Conservation (phyloP, 2,888 invertebrate species). For the Agriopis marginaria region DNA sequence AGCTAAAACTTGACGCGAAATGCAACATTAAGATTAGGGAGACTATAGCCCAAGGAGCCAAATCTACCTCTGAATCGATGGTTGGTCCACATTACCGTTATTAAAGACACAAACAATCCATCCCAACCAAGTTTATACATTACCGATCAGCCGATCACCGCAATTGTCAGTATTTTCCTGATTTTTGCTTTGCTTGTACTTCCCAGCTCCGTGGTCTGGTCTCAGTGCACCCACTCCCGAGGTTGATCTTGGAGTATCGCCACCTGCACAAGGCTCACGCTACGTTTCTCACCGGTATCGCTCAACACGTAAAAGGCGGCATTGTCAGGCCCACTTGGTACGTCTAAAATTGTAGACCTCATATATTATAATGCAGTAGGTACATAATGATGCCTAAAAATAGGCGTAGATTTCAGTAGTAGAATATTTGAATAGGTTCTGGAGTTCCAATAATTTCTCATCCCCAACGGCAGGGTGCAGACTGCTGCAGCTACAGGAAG, state of each 20-base stretch:
- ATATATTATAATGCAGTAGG: no score
- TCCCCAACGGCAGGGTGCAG: conserved; percentile 68
- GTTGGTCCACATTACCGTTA: conserved; percentile 49
- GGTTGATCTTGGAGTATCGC: conserved; percentile 77
- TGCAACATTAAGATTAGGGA: conserved; percentile 69
- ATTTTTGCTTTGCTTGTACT: neutral
- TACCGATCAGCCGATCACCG: neutral
- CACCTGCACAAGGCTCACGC: conserved; percentile 80
- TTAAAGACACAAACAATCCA: no score
- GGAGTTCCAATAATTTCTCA: no score
- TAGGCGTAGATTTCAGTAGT: no score
- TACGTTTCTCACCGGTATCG: conserved; percentile 76
- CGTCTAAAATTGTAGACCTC: neutral
- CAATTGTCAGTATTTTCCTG: neutral
- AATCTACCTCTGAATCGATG: conserved; percentile 80
- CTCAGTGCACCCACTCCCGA: conserved; percentile 73
- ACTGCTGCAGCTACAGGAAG: conserved; percentile 81
- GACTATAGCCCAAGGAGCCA: conserved; percentile 68
- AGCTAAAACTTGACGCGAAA: conserved; percentile 72
- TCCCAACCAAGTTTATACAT: conserved; percentile 41
- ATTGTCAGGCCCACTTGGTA: conserved; percentile 76
- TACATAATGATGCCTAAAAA: neutral
- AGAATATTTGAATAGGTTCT: no score
- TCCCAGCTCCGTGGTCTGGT: conserved; percentile 70
- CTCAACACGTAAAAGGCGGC: conserved; percentile 68